Evolutionary conservation across 2,113 vertebrate species (phyloP), one percentile per base, ranked within the genome.

Genomic region (Ceratotherium simum): DNA sequence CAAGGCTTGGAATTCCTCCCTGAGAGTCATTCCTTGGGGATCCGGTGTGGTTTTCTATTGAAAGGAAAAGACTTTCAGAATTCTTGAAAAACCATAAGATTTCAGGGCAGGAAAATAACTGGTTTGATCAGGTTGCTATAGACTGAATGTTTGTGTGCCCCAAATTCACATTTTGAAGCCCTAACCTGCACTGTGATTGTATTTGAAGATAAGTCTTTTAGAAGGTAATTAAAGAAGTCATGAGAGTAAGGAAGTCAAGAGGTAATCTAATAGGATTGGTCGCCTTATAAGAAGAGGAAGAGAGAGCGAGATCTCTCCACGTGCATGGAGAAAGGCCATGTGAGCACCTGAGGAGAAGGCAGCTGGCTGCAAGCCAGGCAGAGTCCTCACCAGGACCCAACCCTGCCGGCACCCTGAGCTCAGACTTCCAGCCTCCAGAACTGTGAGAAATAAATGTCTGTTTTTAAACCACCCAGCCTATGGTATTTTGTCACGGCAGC

Each of bases 321-420:
- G 0, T 0, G 2, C 25, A 6, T 16, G 0, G 1, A 76, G 23
- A 42, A 46, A 46, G 92, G 48, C 48, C 5, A 0, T 0, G 6
- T 9, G 25, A 89, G 48, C 58, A 39, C 70, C 4, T 25, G n/a
- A 91, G 0, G 10, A 73, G 83, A 79, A 29, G 84, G 78, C 3
- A 0, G 62, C 65, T 4, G 39, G n/a, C 78, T 29, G 29, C 3
- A 7, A 25, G 64, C 48, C 69, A 8, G 65, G 64, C 13, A 18
- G 79, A 31, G 31, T 11, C 33, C 33, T 39, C 64, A 12, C 12
- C 56, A 42, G 21, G 14, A 18, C 8, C 7, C 1, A 14, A 20
- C 12, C 11, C 1, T 16, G 11, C 23, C 0, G 51, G 5, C 17
- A 18, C 58, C 6, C 81, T 14, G 60, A 29, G 1, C 60, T 39